A percentile compares a stretch with the other conserved stretches of the same genome.
Conservation (phyloP, 2,888 invertebrate species). For the Argyresthia albistria region DNA sequence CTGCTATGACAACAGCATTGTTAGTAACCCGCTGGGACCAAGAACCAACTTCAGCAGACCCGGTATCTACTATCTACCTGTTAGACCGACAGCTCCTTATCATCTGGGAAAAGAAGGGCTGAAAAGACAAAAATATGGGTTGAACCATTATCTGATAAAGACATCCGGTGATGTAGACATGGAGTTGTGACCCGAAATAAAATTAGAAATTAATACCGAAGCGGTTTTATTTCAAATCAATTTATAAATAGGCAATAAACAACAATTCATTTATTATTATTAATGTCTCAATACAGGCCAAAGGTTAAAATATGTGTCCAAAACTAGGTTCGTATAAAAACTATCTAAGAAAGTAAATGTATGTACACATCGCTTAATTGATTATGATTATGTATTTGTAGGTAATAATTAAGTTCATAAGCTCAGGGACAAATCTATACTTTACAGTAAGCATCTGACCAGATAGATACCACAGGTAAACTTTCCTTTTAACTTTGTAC, state of each 20-base stretch:
- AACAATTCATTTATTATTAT: slow-evolving; percentile 20
- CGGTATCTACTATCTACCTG: slow-evolving; percentile 51
- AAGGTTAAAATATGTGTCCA: slow-evolving; percentile 12
- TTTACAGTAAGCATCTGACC: no score
- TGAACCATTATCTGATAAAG: slow-evolving; percentile 35
- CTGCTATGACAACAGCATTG: slow-evolving; percentile 29
- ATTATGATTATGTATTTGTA: not conserved
- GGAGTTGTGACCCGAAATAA: slow-evolving; percentile 14
- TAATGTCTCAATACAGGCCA: slow-evolving; percentile 8
- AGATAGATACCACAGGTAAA: no score
- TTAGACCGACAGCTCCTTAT: slow-evolving; percentile 33
- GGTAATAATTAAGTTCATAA: slow-evolving; percentile 9
- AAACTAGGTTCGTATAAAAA: slow-evolving; percentile 34
- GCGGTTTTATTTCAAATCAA: slow-evolving; percentile 33
- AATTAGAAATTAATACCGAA: not conserved
- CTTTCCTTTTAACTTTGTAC: no score
- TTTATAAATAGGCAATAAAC: slow-evolving; percentile 35
- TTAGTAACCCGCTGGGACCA: slow-evolving; percentile 39
- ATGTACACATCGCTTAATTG: slow-evolving; percentile 25
- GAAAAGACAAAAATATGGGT: slow-evolving; percentile 26
- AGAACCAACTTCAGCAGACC: slow-evolving; percentile 44
- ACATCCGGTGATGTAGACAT: slow-evolving; percentile 41
- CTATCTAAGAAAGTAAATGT: slow-evolving; percentile 27
- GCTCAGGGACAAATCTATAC: slow-evolving; percentile 12
- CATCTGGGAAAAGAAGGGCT: slow-evolving; percentile 37